Base-by-base conservation (phyloP, 2,113 vertebrate genomes). In the Hoplias malabaricus region DNA sequence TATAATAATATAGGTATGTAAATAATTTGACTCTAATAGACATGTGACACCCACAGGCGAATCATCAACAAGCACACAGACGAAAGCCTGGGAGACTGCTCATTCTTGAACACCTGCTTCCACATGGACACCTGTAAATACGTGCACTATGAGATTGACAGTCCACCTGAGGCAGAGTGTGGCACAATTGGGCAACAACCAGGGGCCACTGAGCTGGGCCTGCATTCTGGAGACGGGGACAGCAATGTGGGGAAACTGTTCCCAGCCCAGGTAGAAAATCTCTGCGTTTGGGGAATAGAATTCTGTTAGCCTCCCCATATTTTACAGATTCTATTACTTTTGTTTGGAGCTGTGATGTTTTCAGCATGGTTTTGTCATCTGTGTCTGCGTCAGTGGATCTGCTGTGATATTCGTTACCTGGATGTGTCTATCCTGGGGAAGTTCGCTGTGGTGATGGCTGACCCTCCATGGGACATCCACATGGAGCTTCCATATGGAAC, bases 91-190 rank as follows among this genome's bases (percentile, higher is more conserved):
- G 95, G 96, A 10, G 95, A 97, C 86, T 98, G 96, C 86, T 97
- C 95, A 79, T 98, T 98, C 88, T 93, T 98, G 73, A 98, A 98
- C 88, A 98, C 96, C 0, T 98, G 96, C 73, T 98, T 98, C 90
- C 96, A 97, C 86, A 97, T 98, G 96, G 96, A 98, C 87, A 96
- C 94, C 75, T 98, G 96, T 86, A 98, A 98, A 74, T 98, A 96
- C 57, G 95, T 97, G 80, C 95, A 97, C 87, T 98, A 97, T 27
- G 96, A 97, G 90, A 97, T 98, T 53, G 96, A 98, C 88, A 84
- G 93, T 40, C 94, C 94, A 42, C 90, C 93, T 2, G 95, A 94
- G 75, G 80, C 84, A 0, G 92, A 94, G 57, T 86, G 90, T 21
- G 86, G 90, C 11, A 84, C 86, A n/a, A 34, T 87, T 75, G 92